Evolutionary conservation across 1,140 invertebrate genomes (phyloP).

Genomic region (Pararge aegeria): DNA sequence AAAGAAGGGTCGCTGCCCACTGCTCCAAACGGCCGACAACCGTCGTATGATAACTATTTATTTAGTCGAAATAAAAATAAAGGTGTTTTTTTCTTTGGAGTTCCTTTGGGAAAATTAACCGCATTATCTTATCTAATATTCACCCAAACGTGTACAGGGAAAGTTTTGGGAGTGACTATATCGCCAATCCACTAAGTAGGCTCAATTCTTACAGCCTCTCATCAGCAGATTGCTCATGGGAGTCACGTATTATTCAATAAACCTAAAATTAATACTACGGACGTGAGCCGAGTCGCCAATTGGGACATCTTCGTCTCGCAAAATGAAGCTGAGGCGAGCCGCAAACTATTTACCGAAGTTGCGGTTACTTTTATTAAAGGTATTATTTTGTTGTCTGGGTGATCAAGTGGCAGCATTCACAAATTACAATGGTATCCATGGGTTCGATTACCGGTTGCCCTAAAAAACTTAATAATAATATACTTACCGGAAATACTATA

Average conservation of each 20-base stretch:
- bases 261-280: constrained; percentile 65
- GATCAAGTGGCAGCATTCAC: background rate
- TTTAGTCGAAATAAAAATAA: too few relatives aligned
- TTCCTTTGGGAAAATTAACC: background rate
- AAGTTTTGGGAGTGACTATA: background rate
- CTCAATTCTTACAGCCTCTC: constrained; percentile 25
- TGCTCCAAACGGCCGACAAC: too few relatives aligned
- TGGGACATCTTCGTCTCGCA: constrained; percentile 37
- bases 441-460: too few relatives aligned
- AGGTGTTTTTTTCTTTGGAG: too few relatives aligned
- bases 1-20: too few relatives aligned
- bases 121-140: background rate
- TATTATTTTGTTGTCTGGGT: background rate
- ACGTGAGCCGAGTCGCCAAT: constrained; percentile 48
- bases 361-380: constrained; percentile 1
- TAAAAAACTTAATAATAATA: too few relatives aligned
- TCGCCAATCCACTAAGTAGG: constrained; percentile 19
- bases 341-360: constrained; percentile 7
- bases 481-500: too few relatives aligned
- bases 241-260: constrained; percentile 72
- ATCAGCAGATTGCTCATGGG: constrained; percentile 48
- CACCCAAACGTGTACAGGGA: background rate
- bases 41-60: too few relatives aligned
- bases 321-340: constrained; percentile 43
- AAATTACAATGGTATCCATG: too few relatives aligned